phyloP scores from a whole-genome alignment of 2,113 vertebrate species.

The Catagonus wagneri region DNA sequence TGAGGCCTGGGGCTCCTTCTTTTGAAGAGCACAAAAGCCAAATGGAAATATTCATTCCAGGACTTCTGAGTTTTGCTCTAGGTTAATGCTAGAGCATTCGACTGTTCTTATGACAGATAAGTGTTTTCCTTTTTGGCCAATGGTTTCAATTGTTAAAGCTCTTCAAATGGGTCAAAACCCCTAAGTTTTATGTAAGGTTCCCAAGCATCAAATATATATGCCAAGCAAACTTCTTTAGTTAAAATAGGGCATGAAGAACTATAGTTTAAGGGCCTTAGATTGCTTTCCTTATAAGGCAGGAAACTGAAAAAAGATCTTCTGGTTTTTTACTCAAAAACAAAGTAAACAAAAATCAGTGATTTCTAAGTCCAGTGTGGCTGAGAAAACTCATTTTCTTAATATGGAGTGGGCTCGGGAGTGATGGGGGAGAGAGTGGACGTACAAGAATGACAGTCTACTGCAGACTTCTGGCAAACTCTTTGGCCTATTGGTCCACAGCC shows the following conservation, averaged over 20 bases:
- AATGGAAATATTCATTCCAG: constrained; percentile 56
- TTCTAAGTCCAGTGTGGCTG: constrained; percentile 77
- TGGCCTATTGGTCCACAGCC: constrained; percentile 86
- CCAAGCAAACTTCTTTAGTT: constrained; percentile 79
- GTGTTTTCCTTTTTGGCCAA: constrained; percentile 58
- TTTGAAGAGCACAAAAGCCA: constrained; percentile 68
- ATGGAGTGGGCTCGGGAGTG: constrained; percentile 74
- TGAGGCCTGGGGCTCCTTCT: constrained; percentile 76
- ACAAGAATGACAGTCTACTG: constrained; percentile 76
- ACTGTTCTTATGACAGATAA: constrained; percentile 61
- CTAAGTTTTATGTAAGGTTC: constrained; percentile 79
- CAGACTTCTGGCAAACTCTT: constrained; percentile 88
- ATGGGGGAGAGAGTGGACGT: constrained; percentile 74
- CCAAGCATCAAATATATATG: constrained; percentile 80
- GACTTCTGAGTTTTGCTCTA: constrained; percentile 66
- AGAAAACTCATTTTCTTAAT: constrained; percentile 85
- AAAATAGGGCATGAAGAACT: constrained; percentile 80
- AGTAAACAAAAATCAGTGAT: constrained; percentile 84
- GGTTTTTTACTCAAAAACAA: constrained; percentile 81
- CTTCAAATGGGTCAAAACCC: constrained; percentile 76
- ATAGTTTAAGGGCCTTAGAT: constrained; percentile 76
- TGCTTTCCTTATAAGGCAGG: constrained; percentile 77
- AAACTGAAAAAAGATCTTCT: background rate
- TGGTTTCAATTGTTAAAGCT: constrained; percentile 69
- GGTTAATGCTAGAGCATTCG: constrained; percentile 65